Evolutionary conservation across 2,888 invertebrate genomes (phyloP).

Genomic region (Clistopyga incitator): DNA sequence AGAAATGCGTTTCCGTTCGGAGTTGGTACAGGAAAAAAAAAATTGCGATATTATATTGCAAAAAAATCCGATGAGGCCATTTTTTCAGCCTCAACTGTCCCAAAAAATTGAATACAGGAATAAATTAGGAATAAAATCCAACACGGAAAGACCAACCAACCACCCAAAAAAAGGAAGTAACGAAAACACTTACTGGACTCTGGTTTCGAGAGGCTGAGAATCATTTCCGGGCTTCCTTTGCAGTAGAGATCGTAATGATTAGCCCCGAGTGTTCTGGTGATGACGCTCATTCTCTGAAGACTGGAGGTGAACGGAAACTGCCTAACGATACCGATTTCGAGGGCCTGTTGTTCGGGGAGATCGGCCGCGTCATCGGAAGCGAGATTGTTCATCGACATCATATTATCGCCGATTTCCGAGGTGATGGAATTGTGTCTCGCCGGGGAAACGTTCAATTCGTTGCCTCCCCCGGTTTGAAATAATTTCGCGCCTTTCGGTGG

Average conservation of each 20-base stretch:
- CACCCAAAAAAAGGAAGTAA: no score
- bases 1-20: no score
- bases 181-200: conserved; percentile 86
- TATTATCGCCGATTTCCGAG: conserved; percentile 77
- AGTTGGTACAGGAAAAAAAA: no score
- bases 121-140: no score
- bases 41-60: no score
- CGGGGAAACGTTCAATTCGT: conserved; percentile 66
- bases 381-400: conserved; percentile 77
- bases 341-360: conserved; percentile 75
- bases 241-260: conserved; percentile 92
- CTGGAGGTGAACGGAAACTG: conserved; percentile 95
- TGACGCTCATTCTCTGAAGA: conserved; percentile 95
- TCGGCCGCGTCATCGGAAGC: conserved; percentile 74
- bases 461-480: conserved; percentile 69
- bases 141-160: no score
- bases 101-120: no score
- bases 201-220: conserved; percentile 90
- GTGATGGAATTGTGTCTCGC: conserved; percentile 77
- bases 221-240: conserved; percentile 97
- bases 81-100: no score
- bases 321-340: conserved; percentile 93
- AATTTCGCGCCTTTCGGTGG: conserved; percentile 84
- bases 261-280: conserved; percentile 91
- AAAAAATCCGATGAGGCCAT: no score